Conservation (phyloP, 2,113 vertebrate species). For the Pristiophorus japonicus region DNA sequence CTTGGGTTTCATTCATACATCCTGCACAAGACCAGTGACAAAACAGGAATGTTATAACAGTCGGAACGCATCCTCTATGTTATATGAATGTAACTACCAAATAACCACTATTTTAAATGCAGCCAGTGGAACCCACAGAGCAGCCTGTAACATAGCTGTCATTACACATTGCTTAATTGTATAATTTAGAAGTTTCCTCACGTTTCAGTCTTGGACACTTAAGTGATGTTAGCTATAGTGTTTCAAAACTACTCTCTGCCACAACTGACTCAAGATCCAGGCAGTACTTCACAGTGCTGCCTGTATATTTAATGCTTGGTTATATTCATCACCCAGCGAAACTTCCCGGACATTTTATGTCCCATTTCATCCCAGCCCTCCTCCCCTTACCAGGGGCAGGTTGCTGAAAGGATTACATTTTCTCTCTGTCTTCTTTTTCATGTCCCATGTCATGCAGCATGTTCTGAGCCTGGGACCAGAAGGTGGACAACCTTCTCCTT, state of each 20-base stretch:
- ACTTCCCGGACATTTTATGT: background rate
- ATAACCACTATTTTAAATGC: background rate
- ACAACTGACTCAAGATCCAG: background rate
- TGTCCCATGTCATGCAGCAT: background rate
- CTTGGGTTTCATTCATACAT: slow-evolving; percentile 24
- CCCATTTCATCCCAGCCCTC: background rate
- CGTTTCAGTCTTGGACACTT: slow-evolving; percentile 1
- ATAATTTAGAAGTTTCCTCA: slow-evolving; percentile 31
- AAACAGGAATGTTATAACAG: background rate
- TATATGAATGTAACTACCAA: background rate
- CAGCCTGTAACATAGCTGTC: slow-evolving; percentile 23
- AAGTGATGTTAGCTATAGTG: slow-evolving; percentile 32
- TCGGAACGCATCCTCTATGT: background rate
- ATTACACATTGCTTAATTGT: slow-evolving; percentile 25
- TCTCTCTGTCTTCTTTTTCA: background rate
- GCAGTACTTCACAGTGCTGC: background rate
- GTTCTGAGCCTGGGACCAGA: background rate
- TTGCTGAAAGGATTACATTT: background rate
- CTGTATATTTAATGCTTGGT: background rate
- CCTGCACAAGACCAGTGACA: background rate
- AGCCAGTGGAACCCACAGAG: background rate
- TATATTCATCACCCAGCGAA: background rate
- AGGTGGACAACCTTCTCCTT: background rate
- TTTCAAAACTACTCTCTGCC: background rate
- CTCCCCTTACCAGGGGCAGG: background rate